phyloP scores from a whole-genome alignment of 1,140 invertebrate species.

The Polypedilum vanderplanki region DNA sequence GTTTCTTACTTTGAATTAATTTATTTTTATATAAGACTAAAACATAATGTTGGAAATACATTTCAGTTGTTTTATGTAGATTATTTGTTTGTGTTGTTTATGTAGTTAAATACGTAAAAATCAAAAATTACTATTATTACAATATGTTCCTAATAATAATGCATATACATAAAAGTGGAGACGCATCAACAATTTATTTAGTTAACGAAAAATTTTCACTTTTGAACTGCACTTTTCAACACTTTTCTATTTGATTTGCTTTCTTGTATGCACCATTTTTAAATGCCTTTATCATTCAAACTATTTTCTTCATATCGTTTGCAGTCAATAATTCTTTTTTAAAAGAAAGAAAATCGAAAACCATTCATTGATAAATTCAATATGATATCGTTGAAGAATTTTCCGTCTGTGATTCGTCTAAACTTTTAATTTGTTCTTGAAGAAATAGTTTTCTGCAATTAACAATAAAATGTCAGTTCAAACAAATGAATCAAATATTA shows the following conservation, averaged over 20 bases:
- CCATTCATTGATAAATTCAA: background rate
- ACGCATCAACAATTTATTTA: constrained; percentile 13
- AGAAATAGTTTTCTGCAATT: constrained; percentile 9
- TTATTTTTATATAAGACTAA: constrained; percentile 6
- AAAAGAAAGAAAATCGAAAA: background rate
- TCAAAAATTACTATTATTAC: background rate
- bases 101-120: constrained; percentile 19
- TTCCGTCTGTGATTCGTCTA: constrained; percentile 7
- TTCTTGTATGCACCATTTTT: background rate
- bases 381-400: constrained; percentile 16
- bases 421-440: constrained; percentile 21
- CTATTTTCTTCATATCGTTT: background rate
- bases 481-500: background rate
- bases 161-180: constrained; percentile 12
- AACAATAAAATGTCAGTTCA: background rate
- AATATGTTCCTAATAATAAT: constrained; percentile 13
- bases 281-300: background rate
- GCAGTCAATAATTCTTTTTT: background rate
- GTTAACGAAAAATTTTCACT: background rate
- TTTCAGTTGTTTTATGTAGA: background rate
- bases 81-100: background rate
- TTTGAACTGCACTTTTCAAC: background rate
- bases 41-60: constrained; percentile 19
- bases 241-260: background rate
- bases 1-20: background rate